A percentile compares a stretch with the other conserved stretches of the same genome.
Evolutionary conservation across 2,113 vertebrate species (phyloP).

Genomic region (Herpetotheres cachinnans): DNA sequence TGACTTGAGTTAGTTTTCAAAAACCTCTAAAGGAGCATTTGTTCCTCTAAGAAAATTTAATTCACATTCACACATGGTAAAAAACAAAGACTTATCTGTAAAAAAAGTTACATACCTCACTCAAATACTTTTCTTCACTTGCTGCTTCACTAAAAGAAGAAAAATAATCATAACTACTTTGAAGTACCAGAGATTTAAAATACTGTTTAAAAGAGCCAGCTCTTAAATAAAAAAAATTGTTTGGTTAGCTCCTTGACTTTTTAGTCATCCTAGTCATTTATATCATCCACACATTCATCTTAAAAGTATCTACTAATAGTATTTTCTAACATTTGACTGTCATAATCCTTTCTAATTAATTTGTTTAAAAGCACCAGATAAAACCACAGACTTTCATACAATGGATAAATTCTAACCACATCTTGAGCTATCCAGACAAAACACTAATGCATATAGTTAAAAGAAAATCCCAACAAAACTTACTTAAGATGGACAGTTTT

Average conservation of each 20-base stretch:
- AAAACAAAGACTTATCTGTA: background rate
- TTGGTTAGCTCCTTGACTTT: background rate
- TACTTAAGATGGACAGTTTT: background rate
- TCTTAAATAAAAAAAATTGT: background rate
- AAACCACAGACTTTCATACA: background rate
- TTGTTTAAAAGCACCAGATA: background rate
- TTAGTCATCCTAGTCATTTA: background rate
- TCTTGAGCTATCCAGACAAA: background rate
- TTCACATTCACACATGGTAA: background rate
- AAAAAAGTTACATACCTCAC: conserved; percentile 66
- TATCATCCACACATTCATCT: background rate
- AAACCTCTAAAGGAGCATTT: background rate
- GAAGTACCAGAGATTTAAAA: background rate
- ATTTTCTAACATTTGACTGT: background rate
- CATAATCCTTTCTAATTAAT: background rate
- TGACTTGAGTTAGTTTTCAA: background rate
- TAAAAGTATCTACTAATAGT: background rate
- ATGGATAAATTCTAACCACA: background rate
- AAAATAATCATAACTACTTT: background rate
- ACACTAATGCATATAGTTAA: background rate
- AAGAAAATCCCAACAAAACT: background rate
- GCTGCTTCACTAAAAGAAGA: conserved; percentile 66
- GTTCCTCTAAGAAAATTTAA: background rate
- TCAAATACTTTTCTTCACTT: conserved; percentile 50
- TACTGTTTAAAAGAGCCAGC: background rate